Percentiles rank a stretch among this genome's conserved stretches.
These are phyloP conservation scores for Drosophila borborema DNA, from an alignment of 2,888 invertebrate genomes.

Conservation along the genomic window DNA sequence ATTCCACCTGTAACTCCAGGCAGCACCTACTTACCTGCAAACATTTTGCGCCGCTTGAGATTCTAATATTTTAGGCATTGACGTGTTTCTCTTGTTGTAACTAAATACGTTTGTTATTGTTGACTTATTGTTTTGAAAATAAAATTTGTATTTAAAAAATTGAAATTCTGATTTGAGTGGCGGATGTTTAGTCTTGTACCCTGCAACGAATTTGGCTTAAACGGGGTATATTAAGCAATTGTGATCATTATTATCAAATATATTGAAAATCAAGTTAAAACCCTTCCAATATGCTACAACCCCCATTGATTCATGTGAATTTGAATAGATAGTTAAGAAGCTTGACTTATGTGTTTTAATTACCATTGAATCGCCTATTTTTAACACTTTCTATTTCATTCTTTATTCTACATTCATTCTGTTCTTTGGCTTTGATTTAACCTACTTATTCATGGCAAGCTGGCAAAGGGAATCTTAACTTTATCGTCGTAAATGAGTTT, in stretches of 20 bases:
- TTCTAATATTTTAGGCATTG: conserved; percentile 42
- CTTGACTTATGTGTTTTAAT: neutral
- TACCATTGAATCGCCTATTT: neutral
- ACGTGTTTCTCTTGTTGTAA: conserved; percentile 26
- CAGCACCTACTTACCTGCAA: conserved; percentile 71
- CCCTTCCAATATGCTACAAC: neutral
- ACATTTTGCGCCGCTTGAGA: conserved; percentile 71
- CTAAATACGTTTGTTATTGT: conserved; percentile 62
- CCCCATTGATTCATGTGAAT: neutral
- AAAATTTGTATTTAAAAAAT: conserved; percentile 57
- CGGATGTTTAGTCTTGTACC: conserved; percentile 16
- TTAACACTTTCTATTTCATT: neutral
- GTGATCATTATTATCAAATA: neutral
- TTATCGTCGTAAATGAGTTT: neutral
- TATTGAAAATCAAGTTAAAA: neutral
- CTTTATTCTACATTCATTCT: neutral
- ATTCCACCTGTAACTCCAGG: conserved; percentile 68
- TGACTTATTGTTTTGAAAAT: conserved; percentile 55
- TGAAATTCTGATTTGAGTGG: conserved; percentile 21
- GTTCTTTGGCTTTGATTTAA: neutral
- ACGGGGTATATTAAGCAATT: neutral
- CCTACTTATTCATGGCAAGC: neutral
- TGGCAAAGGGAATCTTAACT: neutral
- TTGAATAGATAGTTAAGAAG: neutral
- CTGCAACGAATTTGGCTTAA: neutral